phyloP scores from a whole-genome alignment of 2,888 invertebrate species.

The Carpatolechia fugitivella region DNA sequence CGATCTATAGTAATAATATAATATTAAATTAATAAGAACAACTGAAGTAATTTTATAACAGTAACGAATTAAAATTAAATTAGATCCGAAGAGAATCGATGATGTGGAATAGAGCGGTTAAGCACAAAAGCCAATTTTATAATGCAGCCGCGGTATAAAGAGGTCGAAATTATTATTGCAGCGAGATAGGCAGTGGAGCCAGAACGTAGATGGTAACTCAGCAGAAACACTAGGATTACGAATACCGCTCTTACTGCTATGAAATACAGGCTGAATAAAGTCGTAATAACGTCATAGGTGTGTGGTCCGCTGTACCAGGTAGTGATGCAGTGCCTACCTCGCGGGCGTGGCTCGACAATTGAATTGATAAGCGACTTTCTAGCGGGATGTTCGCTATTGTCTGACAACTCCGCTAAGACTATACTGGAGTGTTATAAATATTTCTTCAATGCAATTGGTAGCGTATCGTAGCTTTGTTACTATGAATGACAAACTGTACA shows the following conservation, averaged over 20 bases:
- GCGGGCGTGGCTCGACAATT: conserved; percentile 64
- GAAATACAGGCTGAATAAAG: too few relatives aligned
- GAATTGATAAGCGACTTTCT: conserved; percentile 74
- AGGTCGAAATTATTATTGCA: conserved; percentile 40
- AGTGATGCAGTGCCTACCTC: conserved; percentile 12
- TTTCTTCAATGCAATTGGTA: too few relatives aligned
- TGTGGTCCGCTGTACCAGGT: conserved; percentile 12
- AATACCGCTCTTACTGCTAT: not conserved
- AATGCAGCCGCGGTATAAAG: conserved; percentile 31
- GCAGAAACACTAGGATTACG: not conserved
- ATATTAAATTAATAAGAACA: not conserved
- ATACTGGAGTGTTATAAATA: not conserved
- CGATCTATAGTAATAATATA: too few relatives aligned
- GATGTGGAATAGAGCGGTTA: not conserved
- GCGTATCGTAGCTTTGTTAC: too few relatives aligned
- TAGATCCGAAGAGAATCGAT: not conserved
- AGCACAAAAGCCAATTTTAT: conserved; percentile 13
- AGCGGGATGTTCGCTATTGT: conserved; percentile 33
- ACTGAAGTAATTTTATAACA: not conserved
- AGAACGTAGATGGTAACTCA: too few relatives aligned
- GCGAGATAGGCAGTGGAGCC: conserved; percentile 53
- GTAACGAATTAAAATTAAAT: not conserved
- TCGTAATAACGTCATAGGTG: too few relatives aligned
- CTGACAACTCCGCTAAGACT: not conserved
- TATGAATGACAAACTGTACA: too few relatives aligned